These are phyloP conservation scores for Mythimna albipuncta DNA, from an alignment of 2,888 invertebrate genomes.

Conservation along the genomic window DNA sequence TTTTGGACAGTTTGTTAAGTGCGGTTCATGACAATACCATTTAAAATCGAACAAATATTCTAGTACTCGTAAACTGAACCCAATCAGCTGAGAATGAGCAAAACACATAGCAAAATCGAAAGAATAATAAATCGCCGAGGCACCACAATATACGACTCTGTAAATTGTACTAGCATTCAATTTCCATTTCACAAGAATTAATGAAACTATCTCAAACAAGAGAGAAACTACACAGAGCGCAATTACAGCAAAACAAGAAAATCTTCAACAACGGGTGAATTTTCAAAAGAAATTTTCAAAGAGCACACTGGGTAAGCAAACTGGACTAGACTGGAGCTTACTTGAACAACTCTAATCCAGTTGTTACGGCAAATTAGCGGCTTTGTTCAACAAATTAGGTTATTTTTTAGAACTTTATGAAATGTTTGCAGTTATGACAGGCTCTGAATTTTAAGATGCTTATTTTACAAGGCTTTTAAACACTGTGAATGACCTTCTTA, in stretches of 20 bases:
- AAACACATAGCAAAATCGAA: not conserved
- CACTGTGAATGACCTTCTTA: not conserved
- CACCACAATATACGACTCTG: constrained; percentile 28
- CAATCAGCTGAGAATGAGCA: not conserved
- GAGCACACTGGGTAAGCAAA: constrained; percentile 40
- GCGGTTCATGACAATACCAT: not conserved
- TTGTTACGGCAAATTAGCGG: constrained; percentile 63
- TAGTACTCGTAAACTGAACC: too few relatives aligned
- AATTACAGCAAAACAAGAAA: constrained; percentile 51
- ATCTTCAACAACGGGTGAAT: constrained; percentile 43
- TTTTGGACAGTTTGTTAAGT: not conserved
- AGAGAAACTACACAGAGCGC: constrained; percentile 31
- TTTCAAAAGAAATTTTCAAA: constrained; percentile 46
- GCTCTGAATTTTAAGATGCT: not conserved
- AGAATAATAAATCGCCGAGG: constrained; percentile 1
- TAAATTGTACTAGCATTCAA: constrained; percentile 38
- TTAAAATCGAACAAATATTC: not conserved
- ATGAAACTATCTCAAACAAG: constrained; percentile 50
- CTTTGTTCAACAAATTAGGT: constrained; percentile 62
- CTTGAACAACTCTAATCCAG: constrained; percentile 54
- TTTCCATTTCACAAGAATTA: constrained; percentile 48
- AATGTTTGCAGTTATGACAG: not conserved
- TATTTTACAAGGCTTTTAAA: not conserved
- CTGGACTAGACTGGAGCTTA: constrained; percentile 45
- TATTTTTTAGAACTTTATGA: constrained; percentile 18